Evolutionary conservation across 2,888 invertebrate species (phyloP), one percentile per base, ranked within the genome.

Genomic region (Koerneria pararmatus): DNA sequence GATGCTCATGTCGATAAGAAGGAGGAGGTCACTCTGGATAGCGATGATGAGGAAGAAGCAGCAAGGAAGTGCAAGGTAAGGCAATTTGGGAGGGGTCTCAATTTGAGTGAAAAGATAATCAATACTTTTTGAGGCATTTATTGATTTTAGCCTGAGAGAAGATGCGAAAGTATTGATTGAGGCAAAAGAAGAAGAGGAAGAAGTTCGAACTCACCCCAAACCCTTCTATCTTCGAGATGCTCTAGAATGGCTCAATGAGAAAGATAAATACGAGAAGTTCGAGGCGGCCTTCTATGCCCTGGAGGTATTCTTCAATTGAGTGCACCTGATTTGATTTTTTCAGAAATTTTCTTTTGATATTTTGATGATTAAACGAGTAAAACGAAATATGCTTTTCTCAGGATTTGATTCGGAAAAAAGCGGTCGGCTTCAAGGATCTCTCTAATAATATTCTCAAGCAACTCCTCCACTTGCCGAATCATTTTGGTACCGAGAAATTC

Each of bases 391-490:
- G 46, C 51, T 32, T 48, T 41, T 32, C 70, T 19, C 51, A 68
- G 32, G 2, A 11, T 15, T 34, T 73, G 8, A 67, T 71, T 34
- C 35, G 66, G 11, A 53, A 67, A 15, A 48, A 53, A 37, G 68
- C 73, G 0, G 54, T 70, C 8, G 73, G 71, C 34, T 71, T 69
- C 34, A 1, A 24, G 1, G 49, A 68, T n/a, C 31, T 71, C n/a
- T 64, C 69, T 6, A 48, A 53, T 29, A 46, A 65, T 24, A 34
- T 71, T 2, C 67, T 67, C 5, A 27, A 59, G n/a, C 57, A 69
- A 11, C 29, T 70, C n/a, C 24, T 67, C 11, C 22, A 51, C 34
- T 69, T 73, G 0, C 67, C 68, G 19, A 57, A 73, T 51, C 53
- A 31, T 32, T 73, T 73, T 48, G 65, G 59, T 24, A 69, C 69